Conservation (phyloP, 2,113 vertebrate genomes). For the Rostratula benghalensis region DNA sequence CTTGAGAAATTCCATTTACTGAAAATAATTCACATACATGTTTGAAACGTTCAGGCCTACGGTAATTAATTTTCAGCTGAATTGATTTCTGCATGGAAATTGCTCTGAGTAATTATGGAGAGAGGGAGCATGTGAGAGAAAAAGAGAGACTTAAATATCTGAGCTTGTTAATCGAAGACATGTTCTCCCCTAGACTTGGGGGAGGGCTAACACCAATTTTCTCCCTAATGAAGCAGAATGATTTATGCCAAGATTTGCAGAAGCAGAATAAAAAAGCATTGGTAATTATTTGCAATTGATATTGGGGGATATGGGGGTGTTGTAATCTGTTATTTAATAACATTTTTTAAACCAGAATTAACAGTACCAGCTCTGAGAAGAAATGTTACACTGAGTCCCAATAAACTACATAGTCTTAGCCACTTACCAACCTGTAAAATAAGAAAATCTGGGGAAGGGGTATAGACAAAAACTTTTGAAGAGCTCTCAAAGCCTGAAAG, state of each 20-base stretch:
- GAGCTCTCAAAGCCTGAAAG: neutral
- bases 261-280: neutral
- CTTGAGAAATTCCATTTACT: slow-evolving; percentile 62
- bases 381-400: neutral
- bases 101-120: slow-evolving; percentile 19
- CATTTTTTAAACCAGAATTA: neutral
- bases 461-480: neutral
- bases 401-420: neutral
- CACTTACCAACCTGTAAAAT: neutral
- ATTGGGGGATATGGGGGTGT: neutral
- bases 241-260: slow-evolving; percentile 23
- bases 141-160: slow-evolving; percentile 28
- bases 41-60: slow-evolving; percentile 51
- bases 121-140: neutral
- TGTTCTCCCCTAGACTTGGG: neutral
- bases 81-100: slow-evolving; percentile 63
- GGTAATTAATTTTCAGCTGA: slow-evolving; percentile 70
- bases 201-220: neutral
- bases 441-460: neutral
- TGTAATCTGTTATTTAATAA: neutral
- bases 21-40: slow-evolving; percentile 65
- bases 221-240: slow-evolving; percentile 28
- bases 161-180: neutral
- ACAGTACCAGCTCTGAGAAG: neutral
- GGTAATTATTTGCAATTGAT: neutral